These are phyloP conservation scores for Anniella stebbinsi DNA, from an alignment of 2,797 vertebrate species.

Conservation along the genomic window DNA sequence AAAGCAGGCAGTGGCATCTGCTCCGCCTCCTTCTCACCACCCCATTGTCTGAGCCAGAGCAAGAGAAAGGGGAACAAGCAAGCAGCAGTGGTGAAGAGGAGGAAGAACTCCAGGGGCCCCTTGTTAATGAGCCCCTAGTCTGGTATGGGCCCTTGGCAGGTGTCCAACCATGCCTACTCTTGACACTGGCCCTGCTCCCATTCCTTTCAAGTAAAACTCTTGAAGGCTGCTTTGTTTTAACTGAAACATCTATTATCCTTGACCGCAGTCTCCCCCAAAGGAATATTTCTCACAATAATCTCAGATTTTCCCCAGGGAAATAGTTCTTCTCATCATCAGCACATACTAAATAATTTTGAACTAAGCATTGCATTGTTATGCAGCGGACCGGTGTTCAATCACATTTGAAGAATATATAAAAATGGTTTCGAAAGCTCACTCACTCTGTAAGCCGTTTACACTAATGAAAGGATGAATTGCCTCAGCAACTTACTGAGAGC, in stretches of 20 bases:
- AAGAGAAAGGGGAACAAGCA: no score
- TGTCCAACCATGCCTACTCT: no score
- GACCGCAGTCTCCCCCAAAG: neutral
- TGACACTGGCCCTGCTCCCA: no score
- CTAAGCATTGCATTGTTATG: neutral
- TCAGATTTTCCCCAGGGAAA: neutral
- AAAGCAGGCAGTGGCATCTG: no score
- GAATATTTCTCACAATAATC: constrained; percentile 17
- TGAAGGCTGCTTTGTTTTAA: neutral
- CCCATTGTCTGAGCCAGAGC: no score
- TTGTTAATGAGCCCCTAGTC: no score
- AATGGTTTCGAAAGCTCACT: neutral
- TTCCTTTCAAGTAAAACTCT: neutral
- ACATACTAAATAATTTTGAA: constrained; percentile 20
- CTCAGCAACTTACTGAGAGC: constrained; percentile 29
- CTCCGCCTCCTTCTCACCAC: no score
- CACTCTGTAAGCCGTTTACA: neutral
- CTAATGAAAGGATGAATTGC: constrained; percentile 29
- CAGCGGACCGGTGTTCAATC: neutral
- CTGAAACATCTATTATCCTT: neutral
- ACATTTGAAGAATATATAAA: neutral
- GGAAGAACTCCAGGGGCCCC: no score
- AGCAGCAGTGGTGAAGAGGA: no score
- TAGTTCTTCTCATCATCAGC: constrained; percentile 16
- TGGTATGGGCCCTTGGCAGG: no score